Base-by-base conservation (phyloP, 2,797 vertebrate species). In the Pseudochirops corinnae region DNA sequence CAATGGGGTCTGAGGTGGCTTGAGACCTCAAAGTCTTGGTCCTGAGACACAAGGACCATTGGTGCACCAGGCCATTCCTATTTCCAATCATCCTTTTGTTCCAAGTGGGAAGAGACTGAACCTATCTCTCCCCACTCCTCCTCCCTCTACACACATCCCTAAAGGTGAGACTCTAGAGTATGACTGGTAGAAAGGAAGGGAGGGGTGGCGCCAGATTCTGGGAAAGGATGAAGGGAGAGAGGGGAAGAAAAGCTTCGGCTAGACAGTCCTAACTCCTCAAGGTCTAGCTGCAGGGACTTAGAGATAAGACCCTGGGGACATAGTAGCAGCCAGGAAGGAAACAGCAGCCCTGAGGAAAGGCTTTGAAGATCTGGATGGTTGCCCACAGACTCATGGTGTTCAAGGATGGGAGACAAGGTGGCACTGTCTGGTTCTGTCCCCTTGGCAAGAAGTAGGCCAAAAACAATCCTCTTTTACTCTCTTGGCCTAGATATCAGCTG, bases 401-500 rank as follows among this genome's bases (percentile, higher is more conserved):
- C 13, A 62, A 94, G 55, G 31, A 6, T 58, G 28, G 94, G 52
- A 91, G 56, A 92, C 56, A 91, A 91, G 56, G 92, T 67, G 91
- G 92, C 53, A 29, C 28, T 67, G 31, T 74, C 67, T 87, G 55
- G 39, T 55, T 62, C 31, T 0, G 5, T 87, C 62, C 55, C 92
- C 67, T 92, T 16, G n/a, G 82, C 93, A 55, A 95, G 29, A 14
- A 74, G 82, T 26, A 24, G 74, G 60, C 29, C 53, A 96, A 16
- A 92, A 33, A 94, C 92, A 95, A 12, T 3, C 9, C 58, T 62
- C 53, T 29, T 90, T 82, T 55, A 18, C 91, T 87, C 74, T 87
- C 74, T 82, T 92, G 92, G 46, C 87, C 91, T 94, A 92, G 39
- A 96, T 95, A 46, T 56, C 92, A 95, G 74, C 28, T n/a, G 21